Evolutionary conservation across 2,797 vertebrate genomes (phyloP), one percentile per base, ranked within the genome.

Genomic region (Macroramphosus scolopax): DNA sequence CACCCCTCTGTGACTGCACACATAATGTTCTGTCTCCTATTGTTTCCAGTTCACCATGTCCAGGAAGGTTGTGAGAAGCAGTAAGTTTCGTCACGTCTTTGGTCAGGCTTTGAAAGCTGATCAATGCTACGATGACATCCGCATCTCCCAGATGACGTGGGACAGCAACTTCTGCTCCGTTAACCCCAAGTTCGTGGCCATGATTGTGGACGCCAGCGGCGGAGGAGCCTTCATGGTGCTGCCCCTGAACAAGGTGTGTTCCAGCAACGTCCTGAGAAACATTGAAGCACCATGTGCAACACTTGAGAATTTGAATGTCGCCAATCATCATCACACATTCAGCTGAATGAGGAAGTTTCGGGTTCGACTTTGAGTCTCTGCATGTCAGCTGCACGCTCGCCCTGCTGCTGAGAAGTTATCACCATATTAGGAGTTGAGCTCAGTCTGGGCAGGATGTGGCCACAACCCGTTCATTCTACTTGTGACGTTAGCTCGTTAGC

Each of bases 111-210:
- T 89, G 63, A 95, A 95, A 77, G 82, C 91, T 0, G 94, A 96
- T 78, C 94, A 95, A 56, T 95, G 94, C 80, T 96, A 96, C 45
- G 94, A 96, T 46, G 94, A 96, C 71, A 93, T 96, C 62, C 86
- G 94, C 0, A 93, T 96, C 76, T 95, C 94, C 18, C 94, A 95
- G 87, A 95, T 93, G 89, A 96, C 94, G 20, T 96, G 94, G 94
- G 94, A 96, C 85, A 93, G 93, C 76, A 93, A 91, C 78, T 95
- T 96, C 87, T 96, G 94, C 63, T 63, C 92, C 0, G 93, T 95
- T 35, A 96, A 96, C 87, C 94, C 94, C 60, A 94, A 94, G 53
- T 96, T 95, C 15, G 83, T 96, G 83, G 92, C 93, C 82, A 93
- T 95, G 78, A 93, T 96, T 22, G 93, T 95, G 69, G 94, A 95